Conservation (phyloP, 2,888 invertebrate species). For the Blomia tropicalis region DNA sequence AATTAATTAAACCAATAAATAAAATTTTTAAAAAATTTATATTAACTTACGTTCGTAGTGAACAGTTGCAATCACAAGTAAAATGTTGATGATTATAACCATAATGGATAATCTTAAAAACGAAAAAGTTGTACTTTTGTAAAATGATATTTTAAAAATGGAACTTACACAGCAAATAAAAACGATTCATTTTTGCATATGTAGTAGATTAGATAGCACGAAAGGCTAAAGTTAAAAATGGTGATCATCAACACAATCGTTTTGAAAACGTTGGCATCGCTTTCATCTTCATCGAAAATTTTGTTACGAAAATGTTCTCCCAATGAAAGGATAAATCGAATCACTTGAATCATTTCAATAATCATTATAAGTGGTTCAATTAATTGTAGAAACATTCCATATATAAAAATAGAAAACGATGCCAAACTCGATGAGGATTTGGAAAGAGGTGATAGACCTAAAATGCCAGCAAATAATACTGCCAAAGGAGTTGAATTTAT, state of each 20-base stretch:
- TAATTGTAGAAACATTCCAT: neutral
- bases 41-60: neutral
- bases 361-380: constrained; percentile 10
- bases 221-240: neutral
- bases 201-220: neutral
- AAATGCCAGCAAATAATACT: neutral
- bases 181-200: neutral
- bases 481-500: constrained; percentile 8
- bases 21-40: neutral
- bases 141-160: neutral
- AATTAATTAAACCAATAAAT: too few relatives aligned
- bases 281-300: neutral
- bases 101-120: neutral
- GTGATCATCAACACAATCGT: neutral
- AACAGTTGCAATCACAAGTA: neutral
- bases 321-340: neutral
- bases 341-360: constrained; percentile 6
- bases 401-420: neutral
- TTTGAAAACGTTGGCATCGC: neutral
- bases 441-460: neutral
- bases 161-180: neutral
- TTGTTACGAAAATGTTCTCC: neutral
- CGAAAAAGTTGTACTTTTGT: too few relatives aligned
- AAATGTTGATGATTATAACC: neutral
- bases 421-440: neutral